phyloP scores from a whole-genome alignment of 2,797 vertebrate species.

The Mustela erminea region DNA sequence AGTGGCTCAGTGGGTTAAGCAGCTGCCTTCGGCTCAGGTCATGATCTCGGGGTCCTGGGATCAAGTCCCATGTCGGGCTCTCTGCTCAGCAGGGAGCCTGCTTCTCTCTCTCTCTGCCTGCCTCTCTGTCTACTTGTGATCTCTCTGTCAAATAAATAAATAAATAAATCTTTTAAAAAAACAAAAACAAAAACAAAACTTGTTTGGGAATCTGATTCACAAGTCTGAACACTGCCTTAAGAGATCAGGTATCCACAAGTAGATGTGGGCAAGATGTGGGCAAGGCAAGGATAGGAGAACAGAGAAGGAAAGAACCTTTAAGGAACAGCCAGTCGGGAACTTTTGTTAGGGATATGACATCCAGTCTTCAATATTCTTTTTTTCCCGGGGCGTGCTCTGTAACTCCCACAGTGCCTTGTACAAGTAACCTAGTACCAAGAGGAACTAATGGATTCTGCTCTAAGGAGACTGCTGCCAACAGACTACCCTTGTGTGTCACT shows the following conservation, averaged over 20 bases:
- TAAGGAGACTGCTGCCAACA: background rate
- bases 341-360: background rate
- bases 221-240: background rate
- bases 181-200: too few species aligned
- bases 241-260: background rate
- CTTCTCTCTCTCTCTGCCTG: too few species aligned
- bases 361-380: background rate
- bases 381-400: background rate
- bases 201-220: conserved; percentile 8
- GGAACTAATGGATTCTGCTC: background rate
- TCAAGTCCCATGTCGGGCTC: too few species aligned
- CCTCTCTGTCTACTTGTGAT: too few species aligned
- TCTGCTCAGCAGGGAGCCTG: too few species aligned
- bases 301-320: background rate
- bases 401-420: background rate
- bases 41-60: too few species aligned
- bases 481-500: background rate
- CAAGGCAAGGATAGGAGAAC: background rate
- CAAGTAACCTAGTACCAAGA: background rate
- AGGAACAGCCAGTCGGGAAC: background rate
- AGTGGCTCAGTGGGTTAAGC: too few species aligned
- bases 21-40: too few species aligned
- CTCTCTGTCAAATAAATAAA: too few species aligned
- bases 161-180: too few species aligned
- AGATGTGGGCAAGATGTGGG: background rate